Base-by-base conservation (phyloP, 2,888 invertebrate species). In the Ceraclea dissimilis region DNA sequence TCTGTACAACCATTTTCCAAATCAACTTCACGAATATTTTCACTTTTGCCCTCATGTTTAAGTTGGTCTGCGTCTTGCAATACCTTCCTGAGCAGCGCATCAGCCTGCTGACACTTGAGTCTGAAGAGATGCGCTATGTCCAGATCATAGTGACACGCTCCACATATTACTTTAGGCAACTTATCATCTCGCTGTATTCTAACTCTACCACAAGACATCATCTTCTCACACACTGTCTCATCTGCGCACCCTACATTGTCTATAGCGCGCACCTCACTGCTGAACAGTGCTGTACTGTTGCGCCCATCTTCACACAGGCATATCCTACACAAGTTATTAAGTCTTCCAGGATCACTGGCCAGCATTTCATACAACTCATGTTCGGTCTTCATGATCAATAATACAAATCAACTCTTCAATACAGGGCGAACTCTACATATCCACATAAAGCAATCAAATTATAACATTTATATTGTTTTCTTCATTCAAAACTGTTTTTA, bases 281-380 rank as follows among this genome's bases (percentile, higher is more conserved):
- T n/a, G 48, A 56, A 59, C 0, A 59, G 16, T 1, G 53, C 44
- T 1, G 18, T 20, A 21, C 26, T 13, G 2, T 39, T 26, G 18
- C 39, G 19, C 2, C 19, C 34, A 5, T n/a, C 16, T 4, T 57
- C 54, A 13, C 39, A n/a, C 26, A 59, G 47, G 51, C 59, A 59
- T 16, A 59, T 19, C 17, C 59, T 52, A 47, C 59, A 59, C 13
- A 54, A 21, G 13, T 39, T 49, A 16, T 49, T 22, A 17, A 47
- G 4, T 8, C 13, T 47, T 5, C 19, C 13, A 22, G 54, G 18
- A 18, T 54, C 49, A 16, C 22, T 49, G 13, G 26, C 5, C 26
- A 49, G 22, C 8, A 49, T 2, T 20, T 49, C 49, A 13, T 47
- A 11, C 13, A 47, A 19, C 18, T 47, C 47, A 6, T 17, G 4